These are phyloP conservation scores for Calephelis virginiensis DNA, from an alignment of 1,140 invertebrate genomes.

Conservation along the genomic window DNA sequence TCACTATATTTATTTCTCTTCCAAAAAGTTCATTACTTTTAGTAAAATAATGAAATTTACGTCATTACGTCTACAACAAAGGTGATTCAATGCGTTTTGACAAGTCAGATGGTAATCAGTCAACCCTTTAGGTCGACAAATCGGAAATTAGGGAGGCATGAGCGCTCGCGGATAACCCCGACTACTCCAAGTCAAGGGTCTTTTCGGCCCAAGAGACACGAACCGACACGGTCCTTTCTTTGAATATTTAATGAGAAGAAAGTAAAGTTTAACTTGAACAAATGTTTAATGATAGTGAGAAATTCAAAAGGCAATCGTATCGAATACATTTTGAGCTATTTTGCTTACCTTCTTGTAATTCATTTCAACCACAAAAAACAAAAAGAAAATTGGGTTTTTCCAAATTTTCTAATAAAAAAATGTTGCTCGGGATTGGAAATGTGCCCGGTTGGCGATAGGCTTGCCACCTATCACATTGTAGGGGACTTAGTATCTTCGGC, in stretches of 20 bases:
- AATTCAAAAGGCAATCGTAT: not conserved
- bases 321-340: no score
- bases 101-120: conserved; percentile 75
- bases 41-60: conserved; percentile 41
- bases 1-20: conserved; percentile 18
- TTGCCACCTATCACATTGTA: no score
- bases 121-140: conserved; percentile 74
- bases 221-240: conserved; percentile 52
- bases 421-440: no score
- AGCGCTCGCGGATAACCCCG: conserved; percentile 65
- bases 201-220: conserved; percentile 53
- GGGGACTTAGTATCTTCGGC: no score
- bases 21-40: conserved; percentile 27
- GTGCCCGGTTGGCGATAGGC: no score
- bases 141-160: conserved; percentile 74
- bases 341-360: no score
- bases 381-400: no score
- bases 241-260: conserved; percentile 67
- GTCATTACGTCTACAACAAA: conserved; percentile 58
- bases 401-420: no score
- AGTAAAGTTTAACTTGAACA: conserved; percentile 36
- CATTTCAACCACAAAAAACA: no score
- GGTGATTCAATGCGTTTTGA: conserved; percentile 60
- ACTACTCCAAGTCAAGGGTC: conserved; percentile 42
- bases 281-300: conserved; percentile 24